phyloP scores from a whole-genome alignment of 2,888 invertebrate genomes.

The Tricholauxania praeusta region DNA sequence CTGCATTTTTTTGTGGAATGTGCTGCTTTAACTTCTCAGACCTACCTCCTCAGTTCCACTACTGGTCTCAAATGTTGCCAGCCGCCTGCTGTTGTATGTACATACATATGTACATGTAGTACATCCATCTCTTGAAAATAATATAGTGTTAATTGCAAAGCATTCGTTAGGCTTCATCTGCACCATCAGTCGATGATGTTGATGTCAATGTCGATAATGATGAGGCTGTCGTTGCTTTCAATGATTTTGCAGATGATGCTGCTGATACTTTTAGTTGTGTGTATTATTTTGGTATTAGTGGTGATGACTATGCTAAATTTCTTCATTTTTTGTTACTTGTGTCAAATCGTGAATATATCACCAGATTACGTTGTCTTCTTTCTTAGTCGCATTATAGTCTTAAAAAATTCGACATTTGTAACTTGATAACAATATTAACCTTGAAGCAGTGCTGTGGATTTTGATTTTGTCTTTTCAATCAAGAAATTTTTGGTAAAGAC shows the following conservation, averaged over 20 bases:
- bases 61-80: background rate
- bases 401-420: no score
- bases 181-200: slow-evolving; percentile 15
- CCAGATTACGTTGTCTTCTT: no score
- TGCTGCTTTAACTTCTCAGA: slow-evolving; percentile 5
- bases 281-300: background rate
- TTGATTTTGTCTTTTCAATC: no score
- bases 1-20: slow-evolving; percentile 13
- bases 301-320: background rate
- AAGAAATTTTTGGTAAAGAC: no score
- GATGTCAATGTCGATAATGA: slow-evolving; percentile 8
- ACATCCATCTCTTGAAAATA: slow-evolving; percentile 36
- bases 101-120: background rate
- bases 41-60: background rate
- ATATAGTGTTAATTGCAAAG: slow-evolving; percentile 48
- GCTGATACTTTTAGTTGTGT: background rate
- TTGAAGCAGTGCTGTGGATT: no score
- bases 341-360: no score
- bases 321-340: background rate
- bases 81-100: background rate
- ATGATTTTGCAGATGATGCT: slow-evolving; percentile 2
- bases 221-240: slow-evolving; percentile 32
- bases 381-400: no score
- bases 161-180: slow-evolving; percentile 51
- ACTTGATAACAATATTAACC: no score